Conservation (phyloP, 1,140 invertebrate species). For the Drosophila nigromelanica region DNA sequence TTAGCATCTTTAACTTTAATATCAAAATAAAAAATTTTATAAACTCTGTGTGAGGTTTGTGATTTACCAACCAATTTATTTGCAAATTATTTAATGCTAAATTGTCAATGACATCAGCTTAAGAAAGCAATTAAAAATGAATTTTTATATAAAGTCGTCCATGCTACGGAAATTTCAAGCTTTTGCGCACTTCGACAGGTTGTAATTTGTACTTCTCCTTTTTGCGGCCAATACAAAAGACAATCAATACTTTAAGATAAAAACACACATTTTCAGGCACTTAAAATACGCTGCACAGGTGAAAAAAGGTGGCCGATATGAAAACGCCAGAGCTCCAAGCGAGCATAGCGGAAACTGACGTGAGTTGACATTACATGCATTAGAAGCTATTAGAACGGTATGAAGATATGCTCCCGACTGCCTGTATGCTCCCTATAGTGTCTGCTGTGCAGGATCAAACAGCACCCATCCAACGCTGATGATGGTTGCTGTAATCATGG, state of each 20-base stretch:
- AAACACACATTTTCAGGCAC: conserved; percentile 13
- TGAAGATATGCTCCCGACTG: conserved; percentile 48
- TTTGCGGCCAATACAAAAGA: conserved; percentile 31
- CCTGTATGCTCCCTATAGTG: conserved; percentile 18
- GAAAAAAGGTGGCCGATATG: conserved; percentile 20
- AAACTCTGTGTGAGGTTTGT: conserved; percentile 14
- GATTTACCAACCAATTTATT: no score
- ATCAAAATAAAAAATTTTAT: conserved; percentile 17
- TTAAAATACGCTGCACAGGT: conserved; percentile 16
- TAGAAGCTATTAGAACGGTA: conserved; percentile 74
- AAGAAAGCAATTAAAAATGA: no score
- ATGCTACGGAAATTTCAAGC: not conserved
- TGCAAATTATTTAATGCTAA: no score
- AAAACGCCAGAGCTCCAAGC: conserved; percentile 16
- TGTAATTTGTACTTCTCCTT: not conserved
- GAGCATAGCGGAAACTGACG: conserved; percentile 64
- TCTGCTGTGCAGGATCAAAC: conserved; percentile 52
- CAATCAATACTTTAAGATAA: conserved; percentile 13
- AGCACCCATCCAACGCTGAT: conserved; percentile 62
- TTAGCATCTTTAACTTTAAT: conserved; percentile 22
- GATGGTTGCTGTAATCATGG: conserved; percentile 73
- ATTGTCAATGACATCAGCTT: no score
- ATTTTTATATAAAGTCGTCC: no score
- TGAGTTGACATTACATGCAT: conserved; percentile 78
- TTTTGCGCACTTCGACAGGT: not conserved